Evolutionary conservation across 2,113 vertebrate genomes (phyloP), one percentile per base, ranked within the genome.

Genomic region (Trachemys scripta): DNA sequence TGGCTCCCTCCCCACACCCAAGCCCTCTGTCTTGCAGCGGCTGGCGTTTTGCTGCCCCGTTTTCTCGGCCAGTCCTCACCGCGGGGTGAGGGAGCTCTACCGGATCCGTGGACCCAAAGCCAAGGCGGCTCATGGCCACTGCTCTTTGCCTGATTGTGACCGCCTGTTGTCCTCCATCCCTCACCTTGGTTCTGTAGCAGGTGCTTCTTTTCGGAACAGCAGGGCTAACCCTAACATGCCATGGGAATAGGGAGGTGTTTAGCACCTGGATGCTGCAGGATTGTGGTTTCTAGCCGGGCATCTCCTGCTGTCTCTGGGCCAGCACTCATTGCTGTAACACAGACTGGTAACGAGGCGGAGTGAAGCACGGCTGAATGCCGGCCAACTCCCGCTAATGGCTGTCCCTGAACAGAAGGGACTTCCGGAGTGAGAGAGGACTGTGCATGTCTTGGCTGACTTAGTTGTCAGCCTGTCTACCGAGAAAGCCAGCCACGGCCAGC

Each of bases 201-300:
- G 5, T 0, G 56, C 35, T 89, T 27, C 17, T 79, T n/a, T 88
- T 47, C 51, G 1, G 6, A 12, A 45, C 59, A 42, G 82, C 79
- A 75, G 17, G 3, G 11, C 35, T 35, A 3, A 1, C 0, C 2
- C 3, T 50, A 8, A 6, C 53, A 57, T 19, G 8, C 31, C 56
- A 45, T 35, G 27, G n/a, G 35, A 24, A 8, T 25, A 54, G 57
- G 54, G 80, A 91, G 29, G 62, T 57, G 35, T 72, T 79, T 75
- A 11, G 47, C 76, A 76, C 14, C 78, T 45, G 5, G 4, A 10
- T 4, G 57, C 49, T 27, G 45, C 42, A 75, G 14, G 2, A 8
- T 38, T 82, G 2, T 27, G 54, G 27, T 53, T 87, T 59, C 72
- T 53, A 51, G 85, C 45, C 45, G 50, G 87, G 83, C 54, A 69